Conservation (phyloP, 1,140 invertebrate genomes). For the Drosophila neocordata region DNA sequence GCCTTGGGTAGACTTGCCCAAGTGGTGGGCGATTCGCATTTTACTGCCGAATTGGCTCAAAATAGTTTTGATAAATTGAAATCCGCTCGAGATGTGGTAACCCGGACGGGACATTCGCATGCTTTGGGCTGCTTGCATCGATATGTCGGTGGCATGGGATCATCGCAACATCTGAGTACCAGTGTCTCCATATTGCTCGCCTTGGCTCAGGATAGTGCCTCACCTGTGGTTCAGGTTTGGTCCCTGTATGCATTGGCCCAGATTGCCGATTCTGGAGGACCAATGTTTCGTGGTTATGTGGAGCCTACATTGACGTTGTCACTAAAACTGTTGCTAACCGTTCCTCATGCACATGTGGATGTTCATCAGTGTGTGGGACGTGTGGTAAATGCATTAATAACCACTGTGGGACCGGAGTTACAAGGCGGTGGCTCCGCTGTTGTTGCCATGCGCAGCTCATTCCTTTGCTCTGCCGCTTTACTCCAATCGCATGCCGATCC, state of each 20-base stretch:
- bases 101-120: conserved; percentile 95
- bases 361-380: conserved; percentile 98
- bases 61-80: conserved; percentile 95
- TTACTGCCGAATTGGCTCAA: conserved; percentile 95
- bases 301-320: conserved; percentile 95
- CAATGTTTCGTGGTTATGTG: conserved; percentile 98
- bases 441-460: conserved; percentile 89
- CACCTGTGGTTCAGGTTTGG: conserved; percentile 91
- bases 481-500: conserved; percentile 96
- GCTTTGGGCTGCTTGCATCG: conserved; percentile 96
- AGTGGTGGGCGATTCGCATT: conserved; percentile 92
- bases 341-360: conserved; percentile 95
- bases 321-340: conserved; percentile 93
- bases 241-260: conserved; percentile 96
- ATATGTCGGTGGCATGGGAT: conserved; percentile 95
- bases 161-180: conserved; percentile 95
- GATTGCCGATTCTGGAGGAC: conserved; percentile 98
- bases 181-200: conserved; percentile 97
- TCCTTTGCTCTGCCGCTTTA: conserved; percentile 94
- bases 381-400: conserved; percentile 95
- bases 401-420: conserved; percentile 98
- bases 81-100: conserved; percentile 93
- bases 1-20: conserved; percentile 95
- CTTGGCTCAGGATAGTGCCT: conserved; percentile 93
- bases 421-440: conserved; percentile 90